Evolutionary conservation across 2,113 vertebrate genomes (phyloP).

Genomic region (Phainopepla nitens): DNA sequence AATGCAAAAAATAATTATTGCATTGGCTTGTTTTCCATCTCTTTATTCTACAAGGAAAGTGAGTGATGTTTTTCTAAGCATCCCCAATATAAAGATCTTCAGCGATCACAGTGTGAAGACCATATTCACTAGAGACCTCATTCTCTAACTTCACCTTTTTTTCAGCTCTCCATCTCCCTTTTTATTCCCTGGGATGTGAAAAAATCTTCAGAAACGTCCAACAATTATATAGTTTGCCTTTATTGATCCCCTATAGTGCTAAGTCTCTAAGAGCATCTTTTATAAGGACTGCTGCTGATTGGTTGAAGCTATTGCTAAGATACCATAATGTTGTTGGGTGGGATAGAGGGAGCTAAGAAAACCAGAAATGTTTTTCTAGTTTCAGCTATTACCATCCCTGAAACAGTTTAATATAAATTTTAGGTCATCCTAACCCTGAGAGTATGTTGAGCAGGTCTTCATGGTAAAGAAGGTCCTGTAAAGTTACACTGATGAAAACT

Average conservation of each 20-base stretch:
- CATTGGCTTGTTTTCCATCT: neutral
- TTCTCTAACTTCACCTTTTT: neutral
- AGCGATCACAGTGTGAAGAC: neutral
- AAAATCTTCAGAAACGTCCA: neutral
- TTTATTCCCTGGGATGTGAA: neutral
- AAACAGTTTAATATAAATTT: neutral
- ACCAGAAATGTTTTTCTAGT: neutral
- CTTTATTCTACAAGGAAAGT: neutral
- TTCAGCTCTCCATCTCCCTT: neutral
- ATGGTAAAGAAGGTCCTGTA: neutral
- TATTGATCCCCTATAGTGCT: neutral
- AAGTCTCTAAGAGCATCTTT: neutral
- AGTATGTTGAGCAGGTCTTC: neutral
- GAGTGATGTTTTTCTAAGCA: neutral
- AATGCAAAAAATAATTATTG: neutral
- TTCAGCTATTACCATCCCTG: neutral
- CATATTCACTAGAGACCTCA: neutral
- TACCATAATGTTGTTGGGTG: accelerated
- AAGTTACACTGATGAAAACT: neutral
- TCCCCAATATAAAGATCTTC: neutral
- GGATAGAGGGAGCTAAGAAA: neutral
- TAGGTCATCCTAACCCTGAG: neutral
- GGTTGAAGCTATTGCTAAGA: neutral
- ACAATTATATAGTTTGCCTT: neutral
- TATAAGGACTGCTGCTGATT: neutral